Evolutionary conservation across 2,113 vertebrate species (phyloP).

Genomic region (Gobio gobio): DNA sequence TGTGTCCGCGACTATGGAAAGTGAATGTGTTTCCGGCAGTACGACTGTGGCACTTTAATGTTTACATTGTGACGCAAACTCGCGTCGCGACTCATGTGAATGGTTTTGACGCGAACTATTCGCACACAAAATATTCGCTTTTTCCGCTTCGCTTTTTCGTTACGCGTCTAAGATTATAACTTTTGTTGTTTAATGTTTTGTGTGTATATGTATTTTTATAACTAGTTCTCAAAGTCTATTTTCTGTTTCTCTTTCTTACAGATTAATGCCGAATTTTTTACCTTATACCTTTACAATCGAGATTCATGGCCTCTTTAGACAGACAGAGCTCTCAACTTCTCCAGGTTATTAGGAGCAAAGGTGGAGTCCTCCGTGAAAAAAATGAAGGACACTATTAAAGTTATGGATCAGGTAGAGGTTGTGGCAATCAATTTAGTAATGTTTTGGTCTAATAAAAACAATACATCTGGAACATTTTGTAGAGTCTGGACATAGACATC

Average conservation of each 20-base stretch:
- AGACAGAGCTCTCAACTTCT: not conserved
- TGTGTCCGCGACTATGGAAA: no score
- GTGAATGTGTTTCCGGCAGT: no score
- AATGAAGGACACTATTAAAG: not conserved
- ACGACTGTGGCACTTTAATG: no score
- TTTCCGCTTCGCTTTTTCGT: no score
- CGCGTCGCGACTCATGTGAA: no score
- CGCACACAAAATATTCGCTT: no score
- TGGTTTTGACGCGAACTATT: no score
- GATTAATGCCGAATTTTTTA: not conserved
- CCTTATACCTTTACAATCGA: no score
- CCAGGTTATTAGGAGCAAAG: constrained; percentile 19
- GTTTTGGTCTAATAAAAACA: not conserved
- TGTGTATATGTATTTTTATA: not conserved
- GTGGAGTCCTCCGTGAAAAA: not conserved
- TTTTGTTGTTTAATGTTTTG: not conserved
- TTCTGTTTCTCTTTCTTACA: not conserved
- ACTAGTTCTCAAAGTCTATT: not conserved
- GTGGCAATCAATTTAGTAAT: not conserved
- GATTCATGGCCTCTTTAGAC: constrained; percentile 11
- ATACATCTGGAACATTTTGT: no score
- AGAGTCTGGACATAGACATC: constrained; percentile 15
- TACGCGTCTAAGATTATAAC: no score
- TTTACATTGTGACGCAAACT: no score
- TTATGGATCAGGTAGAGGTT: not conserved